These are phyloP conservation scores for Tiliacea aurago DNA, from an alignment of 2,888 invertebrate genomes.

Conservation along the genomic window DNA sequence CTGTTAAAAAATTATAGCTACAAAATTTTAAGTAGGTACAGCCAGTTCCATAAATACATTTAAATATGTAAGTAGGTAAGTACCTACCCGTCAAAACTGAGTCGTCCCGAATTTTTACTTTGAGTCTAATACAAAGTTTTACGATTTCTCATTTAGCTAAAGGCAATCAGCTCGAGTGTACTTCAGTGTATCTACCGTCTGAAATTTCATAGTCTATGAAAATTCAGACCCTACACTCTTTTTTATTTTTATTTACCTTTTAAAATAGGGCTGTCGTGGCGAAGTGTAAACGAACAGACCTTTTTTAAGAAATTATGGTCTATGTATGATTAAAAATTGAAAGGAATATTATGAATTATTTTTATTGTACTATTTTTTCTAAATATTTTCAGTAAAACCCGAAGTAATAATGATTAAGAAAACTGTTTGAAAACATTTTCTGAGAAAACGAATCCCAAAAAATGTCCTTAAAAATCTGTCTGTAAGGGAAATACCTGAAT, in stretches of 20 bases:
- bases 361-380: neutral
- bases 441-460: neutral
- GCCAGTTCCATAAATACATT: conserved; percentile 20
- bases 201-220: conserved; percentile 29
- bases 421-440: neutral
- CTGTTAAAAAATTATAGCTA: neutral
- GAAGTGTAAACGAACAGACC: neutral
- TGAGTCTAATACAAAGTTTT: conserved; percentile 44
- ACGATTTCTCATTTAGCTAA: conserved; percentile 56
- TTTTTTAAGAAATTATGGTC: neutral
- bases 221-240: neutral
- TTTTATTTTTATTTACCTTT: conserved; percentile 41
- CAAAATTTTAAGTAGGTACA: neutral
- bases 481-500: no score
- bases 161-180: conserved; percentile 54
- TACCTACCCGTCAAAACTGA: neutral
- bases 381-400: neutral
- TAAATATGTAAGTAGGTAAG: conserved; percentile 1
- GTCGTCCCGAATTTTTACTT: conserved; percentile 16
- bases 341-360: neutral
- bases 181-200: conserved; percentile 21
- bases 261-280: conserved; percentile 3
- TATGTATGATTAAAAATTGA: neutral
- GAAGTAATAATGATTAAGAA: neutral
- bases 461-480: no score